phyloP scores from a whole-genome alignment of 2,797 vertebrate genomes.

The Arctocebus calabarensis region DNA sequence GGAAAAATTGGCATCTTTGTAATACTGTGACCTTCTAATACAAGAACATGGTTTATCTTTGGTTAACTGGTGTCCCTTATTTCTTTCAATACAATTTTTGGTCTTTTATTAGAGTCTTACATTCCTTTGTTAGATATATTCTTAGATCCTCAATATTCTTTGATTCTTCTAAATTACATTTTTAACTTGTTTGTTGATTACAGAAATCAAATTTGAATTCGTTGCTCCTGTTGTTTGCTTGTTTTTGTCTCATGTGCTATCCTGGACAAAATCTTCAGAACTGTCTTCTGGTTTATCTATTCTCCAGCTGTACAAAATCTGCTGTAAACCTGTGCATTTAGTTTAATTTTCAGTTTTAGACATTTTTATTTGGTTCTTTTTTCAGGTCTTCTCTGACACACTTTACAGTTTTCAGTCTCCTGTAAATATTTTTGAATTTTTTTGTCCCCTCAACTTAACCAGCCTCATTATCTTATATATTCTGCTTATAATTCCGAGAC shows the following conservation, averaged over 20 bases:
- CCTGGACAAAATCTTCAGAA: accelerated
- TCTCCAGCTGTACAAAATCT: background rate
- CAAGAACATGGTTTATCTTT: accelerated
- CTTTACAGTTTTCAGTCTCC: background rate
- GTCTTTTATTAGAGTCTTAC: accelerated
- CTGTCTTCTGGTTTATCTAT: accelerated
- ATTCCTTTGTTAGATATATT: accelerated
- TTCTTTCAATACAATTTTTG: accelerated
- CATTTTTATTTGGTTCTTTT: background rate
- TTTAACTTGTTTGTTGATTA: accelerated
- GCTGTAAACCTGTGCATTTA: accelerated
- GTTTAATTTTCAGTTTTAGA: background rate
- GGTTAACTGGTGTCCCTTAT: accelerated
- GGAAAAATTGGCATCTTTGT: accelerated
- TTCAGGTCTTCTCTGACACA: background rate
- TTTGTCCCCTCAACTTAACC: background rate
- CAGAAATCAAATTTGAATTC: accelerated
- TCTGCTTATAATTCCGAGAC: accelerated
- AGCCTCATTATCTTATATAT: accelerated
- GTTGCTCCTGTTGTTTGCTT: background rate
- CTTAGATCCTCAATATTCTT: accelerated
- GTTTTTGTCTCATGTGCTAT: accelerated
- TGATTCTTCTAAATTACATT: accelerated
- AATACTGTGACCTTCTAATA: accelerated
- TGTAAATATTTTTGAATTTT: background rate